phyloP scores from a whole-genome alignment of 2,888 invertebrate genomes.

The Drosophila stalkeri region DNA sequence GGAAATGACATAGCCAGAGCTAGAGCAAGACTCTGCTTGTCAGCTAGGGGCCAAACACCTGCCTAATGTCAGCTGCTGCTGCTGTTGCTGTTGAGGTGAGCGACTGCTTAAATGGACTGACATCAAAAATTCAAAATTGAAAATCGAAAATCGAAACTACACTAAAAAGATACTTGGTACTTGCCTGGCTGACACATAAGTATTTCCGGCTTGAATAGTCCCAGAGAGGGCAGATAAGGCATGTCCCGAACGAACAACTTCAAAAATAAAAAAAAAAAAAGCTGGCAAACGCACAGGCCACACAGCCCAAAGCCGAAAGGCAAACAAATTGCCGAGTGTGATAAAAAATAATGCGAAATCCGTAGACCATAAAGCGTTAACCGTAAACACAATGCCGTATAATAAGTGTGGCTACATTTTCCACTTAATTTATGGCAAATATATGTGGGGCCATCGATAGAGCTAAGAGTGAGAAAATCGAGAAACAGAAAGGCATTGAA shows the following conservation, averaged over 20 bases:
- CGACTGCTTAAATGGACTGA: constrained; percentile 42
- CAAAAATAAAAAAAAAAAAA: constrained; percentile 4
- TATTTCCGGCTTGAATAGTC: constrained; percentile 49
- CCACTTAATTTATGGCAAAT: constrained; percentile 76
- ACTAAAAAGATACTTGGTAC: constrained; percentile 11
- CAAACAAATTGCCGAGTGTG: constrained; percentile 69
- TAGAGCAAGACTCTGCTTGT: neutral
- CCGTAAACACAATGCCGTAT: constrained; percentile 57
- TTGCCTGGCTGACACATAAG: constrained; percentile 22
- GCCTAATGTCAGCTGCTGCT: constrained; percentile 44
- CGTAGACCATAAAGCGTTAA: constrained; percentile 39
- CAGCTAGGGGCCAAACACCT: constrained; percentile 50
- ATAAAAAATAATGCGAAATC: constrained; percentile 58
- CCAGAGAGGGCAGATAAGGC: constrained; percentile 51
- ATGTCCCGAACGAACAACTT: constrained; percentile 37
- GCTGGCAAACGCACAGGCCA: constrained; percentile 37
- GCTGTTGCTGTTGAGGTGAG: constrained; percentile 23
- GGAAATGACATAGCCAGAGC: constrained; percentile 32
- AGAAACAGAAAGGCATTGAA: constrained; percentile 42
- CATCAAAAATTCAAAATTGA: constrained; percentile 49
- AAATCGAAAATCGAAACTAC: constrained; percentile 42
- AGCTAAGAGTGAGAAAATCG: constrained; percentile 5
- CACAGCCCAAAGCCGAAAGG: constrained; percentile 51
- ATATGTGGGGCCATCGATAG: constrained; percentile 35
- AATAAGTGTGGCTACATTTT: constrained; percentile 69